These are phyloP conservation scores for Burhinus oedicnemus DNA, from an alignment of 2,113 vertebrate species.

Conservation along the genomic window DNA sequence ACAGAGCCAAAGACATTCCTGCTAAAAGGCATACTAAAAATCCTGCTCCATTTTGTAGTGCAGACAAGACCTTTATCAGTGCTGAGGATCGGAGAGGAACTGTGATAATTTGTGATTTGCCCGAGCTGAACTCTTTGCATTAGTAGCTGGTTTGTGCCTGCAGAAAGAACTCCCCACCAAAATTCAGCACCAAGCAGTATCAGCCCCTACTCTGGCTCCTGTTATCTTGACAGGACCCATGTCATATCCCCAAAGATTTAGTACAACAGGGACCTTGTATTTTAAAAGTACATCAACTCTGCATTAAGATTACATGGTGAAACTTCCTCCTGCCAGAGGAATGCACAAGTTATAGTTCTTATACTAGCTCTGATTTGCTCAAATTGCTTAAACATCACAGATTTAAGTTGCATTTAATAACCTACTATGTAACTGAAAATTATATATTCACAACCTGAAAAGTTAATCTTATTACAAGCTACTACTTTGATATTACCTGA, in stretches of 20 bases:
- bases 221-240: not conserved
- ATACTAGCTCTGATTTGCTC: not conserved
- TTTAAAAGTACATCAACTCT: constrained; percentile 39
- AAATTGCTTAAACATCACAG: constrained; percentile 24
- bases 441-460: constrained; percentile 57
- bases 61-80: not conserved
- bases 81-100: not conserved
- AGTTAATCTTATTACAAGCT: constrained; percentile 69
- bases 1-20: not conserved
- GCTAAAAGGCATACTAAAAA: constrained; percentile 26
- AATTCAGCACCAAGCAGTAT: not conserved
- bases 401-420: constrained; percentile 55
- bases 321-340: constrained; percentile 14
- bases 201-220: not conserved
- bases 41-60: not conserved
- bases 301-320: constrained; percentile 32
- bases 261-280: not conserved
- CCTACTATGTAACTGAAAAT: constrained; percentile 41
- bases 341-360: not conserved
- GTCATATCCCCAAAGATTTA: not conserved
- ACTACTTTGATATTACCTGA: constrained; percentile 60
- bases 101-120: not conserved
- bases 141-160: not conserved
- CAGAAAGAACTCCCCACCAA: not conserved
- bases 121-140: not conserved